Percentiles rank a stretch among this genome's conserved stretches.
These are phyloP conservation scores for Thera obeliscata DNA, from an alignment of 2,888 invertebrate genomes.

Conservation along the genomic window DNA sequence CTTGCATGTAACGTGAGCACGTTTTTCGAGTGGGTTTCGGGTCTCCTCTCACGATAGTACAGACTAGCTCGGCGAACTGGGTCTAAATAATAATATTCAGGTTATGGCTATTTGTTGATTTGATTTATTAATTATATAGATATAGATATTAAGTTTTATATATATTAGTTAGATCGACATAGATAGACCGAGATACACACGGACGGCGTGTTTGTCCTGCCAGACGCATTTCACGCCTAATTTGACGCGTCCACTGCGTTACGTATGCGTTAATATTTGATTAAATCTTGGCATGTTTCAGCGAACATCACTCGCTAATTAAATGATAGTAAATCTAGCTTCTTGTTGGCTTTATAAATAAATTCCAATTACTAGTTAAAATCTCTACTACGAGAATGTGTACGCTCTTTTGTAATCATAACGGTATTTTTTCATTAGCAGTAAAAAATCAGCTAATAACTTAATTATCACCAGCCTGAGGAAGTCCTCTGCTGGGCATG, in stretches of 20 bases:
- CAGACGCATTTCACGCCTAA: slow-evolving; percentile 1
- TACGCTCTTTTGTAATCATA: too few relatives aligned
- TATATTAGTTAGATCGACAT: background rate
- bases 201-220: background rate
- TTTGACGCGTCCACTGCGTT: background rate
- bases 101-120: too few relatives aligned
- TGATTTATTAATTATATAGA: too few relatives aligned
- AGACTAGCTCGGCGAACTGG: too few relatives aligned
- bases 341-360: slow-evolving; percentile 1
- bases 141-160: background rate
- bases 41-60: too few relatives aligned
- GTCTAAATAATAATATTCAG: too few relatives aligned
- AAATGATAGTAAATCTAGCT: slow-evolving; percentile 5
- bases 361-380: background rate
- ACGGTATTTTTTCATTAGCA: too few relatives aligned
- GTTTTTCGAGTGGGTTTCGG: too few relatives aligned
- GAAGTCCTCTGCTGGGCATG: too few relatives aligned
- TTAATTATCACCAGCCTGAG: too few relatives aligned
- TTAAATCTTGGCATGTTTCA: slow-evolving; percentile 25
- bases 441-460: too few relatives aligned
- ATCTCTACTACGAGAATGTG: background rate
- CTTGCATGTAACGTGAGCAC: too few relatives aligned
- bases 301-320: slow-evolving; percentile 5
- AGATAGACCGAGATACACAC: background rate
- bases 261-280: slow-evolving; percentile 19